Base-by-base conservation (phyloP, 2,888 invertebrate species). In the Magallana nippona region DNA sequence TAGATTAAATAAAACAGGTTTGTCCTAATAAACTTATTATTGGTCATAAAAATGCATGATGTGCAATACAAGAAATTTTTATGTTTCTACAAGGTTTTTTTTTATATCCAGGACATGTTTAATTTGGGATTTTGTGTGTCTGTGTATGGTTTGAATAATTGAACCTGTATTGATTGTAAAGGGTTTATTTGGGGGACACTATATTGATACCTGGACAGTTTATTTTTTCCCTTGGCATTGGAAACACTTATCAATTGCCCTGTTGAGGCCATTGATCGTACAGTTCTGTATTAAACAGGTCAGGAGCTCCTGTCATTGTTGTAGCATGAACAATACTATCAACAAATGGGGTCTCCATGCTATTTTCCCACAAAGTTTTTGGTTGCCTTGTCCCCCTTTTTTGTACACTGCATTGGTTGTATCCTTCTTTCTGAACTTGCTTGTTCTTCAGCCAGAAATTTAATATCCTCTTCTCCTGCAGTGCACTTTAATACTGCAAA, bases 71-170 rank as follows among this genome's bases (percentile, higher is more conserved):
- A 63, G 63, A 63, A 63, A 63, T 27, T 22, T 71, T 71, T 13
- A 71, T 71, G 71, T 27, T 17, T 27, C 13, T 11, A 10, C 15
- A 71, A 5, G n/a, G n/a, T 60, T 17, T 8, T 60, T 60, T 71
- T 27, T 71, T 71, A 2, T 71, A 3, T 1, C 32, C 27, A 44
- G 44, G 44, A 22, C 71, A 71, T 71, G 71, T 71, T 71, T 71
- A 71, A 71, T 71, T 71, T 71, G 71, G 71, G 71, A 71, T 71
- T 71, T 71, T 71, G 71, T 22, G 27, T 71, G 71, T 71, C 71
- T 27, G 27, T 71, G 19, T 71, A 32, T 2, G 32, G 15, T 19
- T 71, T 71, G 71, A 71, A 71, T 71, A 71, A 71, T 71, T 71
- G 71, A 71, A 71, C 27, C 71, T 15, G 71, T 71, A 71, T 71